Percentiles rank a stretch among this genome's conserved stretches.
Conservation (phyloP, 1,140 invertebrate species). For the silkworm (Bombyx mori) region DNA sequence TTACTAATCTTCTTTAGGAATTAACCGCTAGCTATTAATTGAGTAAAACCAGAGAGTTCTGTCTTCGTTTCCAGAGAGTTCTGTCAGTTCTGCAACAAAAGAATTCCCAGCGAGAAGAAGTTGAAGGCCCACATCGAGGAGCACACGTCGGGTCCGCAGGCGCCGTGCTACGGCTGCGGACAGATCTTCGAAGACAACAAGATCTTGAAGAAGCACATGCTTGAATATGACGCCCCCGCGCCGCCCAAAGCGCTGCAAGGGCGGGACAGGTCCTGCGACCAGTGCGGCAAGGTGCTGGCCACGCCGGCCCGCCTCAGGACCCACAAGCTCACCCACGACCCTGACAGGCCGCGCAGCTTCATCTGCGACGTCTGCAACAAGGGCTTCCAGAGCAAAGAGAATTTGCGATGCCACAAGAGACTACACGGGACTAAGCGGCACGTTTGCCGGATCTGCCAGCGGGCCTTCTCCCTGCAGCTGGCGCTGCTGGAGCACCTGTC, state of each 20-base stretch:
- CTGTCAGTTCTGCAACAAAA: conserved; percentile 1
- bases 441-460: not conserved
- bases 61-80: not conserved
- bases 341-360: not conserved
- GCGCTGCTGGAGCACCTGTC: not conserved
- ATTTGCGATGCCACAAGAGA: not conserved
- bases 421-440: not conserved
- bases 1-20: not conserved
- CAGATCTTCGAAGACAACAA: not conserved
- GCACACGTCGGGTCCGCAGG: not conserved
- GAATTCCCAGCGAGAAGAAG: not conserved
- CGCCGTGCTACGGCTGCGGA: not conserved
- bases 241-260: not conserved
- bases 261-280: not conserved
- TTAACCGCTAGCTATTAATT: not conserved
- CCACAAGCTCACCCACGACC: conserved; percentile 1
- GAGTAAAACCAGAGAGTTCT: not conserved
- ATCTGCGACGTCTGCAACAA: not conserved
- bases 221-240: not conserved
- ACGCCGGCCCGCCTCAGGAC: not conserved
- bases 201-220: conserved; percentile 1
- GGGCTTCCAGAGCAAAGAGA: not conserved
- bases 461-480: not conserved
- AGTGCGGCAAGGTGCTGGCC: not conserved
- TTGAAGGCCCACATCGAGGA: not conserved